Conservation (phyloP, 2,797 vertebrate genomes). For the Carduelis carduelis region DNA sequence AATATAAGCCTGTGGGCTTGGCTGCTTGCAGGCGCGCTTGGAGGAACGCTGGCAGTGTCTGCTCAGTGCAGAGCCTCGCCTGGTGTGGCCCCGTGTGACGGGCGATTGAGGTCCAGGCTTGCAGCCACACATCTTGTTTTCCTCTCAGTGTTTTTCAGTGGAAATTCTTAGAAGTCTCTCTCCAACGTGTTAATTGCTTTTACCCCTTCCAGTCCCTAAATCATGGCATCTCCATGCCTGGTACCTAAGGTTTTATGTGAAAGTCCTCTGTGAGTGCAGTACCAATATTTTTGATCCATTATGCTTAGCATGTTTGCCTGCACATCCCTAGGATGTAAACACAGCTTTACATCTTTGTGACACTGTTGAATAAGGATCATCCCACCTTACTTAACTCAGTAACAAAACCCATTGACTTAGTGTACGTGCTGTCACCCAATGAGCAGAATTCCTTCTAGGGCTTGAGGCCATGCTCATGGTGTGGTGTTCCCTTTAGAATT, state of each 20-base stretch:
- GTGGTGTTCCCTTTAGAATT: background rate
- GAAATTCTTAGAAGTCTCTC: background rate
- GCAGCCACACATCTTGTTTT: background rate
- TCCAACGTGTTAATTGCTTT: background rate
- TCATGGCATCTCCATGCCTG: background rate
- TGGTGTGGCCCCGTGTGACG: background rate
- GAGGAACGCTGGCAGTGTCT: background rate
- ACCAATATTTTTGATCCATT: background rate
- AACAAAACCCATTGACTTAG: background rate
- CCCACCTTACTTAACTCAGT: background rate
- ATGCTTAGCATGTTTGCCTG: background rate
- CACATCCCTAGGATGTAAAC: accelerated
- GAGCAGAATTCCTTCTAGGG: background rate
- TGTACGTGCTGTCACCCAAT: background rate
- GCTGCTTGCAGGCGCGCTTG: accelerated
- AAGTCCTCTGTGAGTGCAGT: background rate
- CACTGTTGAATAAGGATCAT: background rate
- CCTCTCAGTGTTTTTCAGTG: background rate
- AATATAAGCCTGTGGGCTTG: background rate
- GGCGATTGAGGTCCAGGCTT: accelerated
- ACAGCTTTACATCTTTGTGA: background rate
- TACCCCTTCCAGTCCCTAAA: background rate
- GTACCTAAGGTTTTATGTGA: background rate
- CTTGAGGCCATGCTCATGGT: background rate
- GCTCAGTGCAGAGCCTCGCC: background rate